Evolutionary conservation across 2,888 invertebrate genomes (phyloP).

Genomic region (Drosophila flavopinicola): DNA sequence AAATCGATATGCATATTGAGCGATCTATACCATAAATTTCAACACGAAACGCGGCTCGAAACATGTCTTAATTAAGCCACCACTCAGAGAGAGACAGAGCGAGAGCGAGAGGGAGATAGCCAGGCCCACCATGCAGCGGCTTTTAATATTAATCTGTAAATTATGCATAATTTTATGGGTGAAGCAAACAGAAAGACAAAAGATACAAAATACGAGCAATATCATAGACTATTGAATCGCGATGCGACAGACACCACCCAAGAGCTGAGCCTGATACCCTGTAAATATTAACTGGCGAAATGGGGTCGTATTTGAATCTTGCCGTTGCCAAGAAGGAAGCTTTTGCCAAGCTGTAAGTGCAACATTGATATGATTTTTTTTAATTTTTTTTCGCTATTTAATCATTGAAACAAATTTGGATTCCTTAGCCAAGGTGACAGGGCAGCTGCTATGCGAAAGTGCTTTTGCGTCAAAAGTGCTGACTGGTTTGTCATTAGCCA

Average conservation of each 20-base stretch:
- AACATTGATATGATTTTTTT: no score
- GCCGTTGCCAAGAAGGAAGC: no score
- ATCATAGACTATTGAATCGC: constrained; percentile 29
- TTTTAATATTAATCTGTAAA: constrained; percentile 68
- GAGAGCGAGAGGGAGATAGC: no score
- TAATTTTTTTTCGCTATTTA: no score
- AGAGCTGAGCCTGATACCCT: constrained; percentile 21
- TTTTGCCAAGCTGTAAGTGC: no score
- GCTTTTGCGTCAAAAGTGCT: no score
- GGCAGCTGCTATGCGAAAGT: not conserved
- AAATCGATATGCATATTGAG: constrained; percentile 74
- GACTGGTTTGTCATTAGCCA: not conserved
- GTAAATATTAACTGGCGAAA: no score
- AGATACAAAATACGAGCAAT: constrained; percentile 48
- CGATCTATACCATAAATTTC: constrained; percentile 75
- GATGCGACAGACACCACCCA: constrained; percentile 47
- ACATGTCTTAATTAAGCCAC: constrained; percentile 78
- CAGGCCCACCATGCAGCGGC: constrained; percentile 65
- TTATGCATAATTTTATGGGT: constrained; percentile 76
- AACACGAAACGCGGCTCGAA: constrained; percentile 65
- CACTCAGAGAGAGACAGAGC: constrained; percentile 20
- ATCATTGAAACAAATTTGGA: no score
- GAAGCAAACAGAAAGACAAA: constrained; percentile 43
- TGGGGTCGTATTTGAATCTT: no score
- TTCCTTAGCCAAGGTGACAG: no score